Percentiles rank a stretch among this genome's conserved stretches.
Evolutionary conservation across 2,113 vertebrate genomes (phyloP).

Genomic region (Oriolus oriolus): DNA sequence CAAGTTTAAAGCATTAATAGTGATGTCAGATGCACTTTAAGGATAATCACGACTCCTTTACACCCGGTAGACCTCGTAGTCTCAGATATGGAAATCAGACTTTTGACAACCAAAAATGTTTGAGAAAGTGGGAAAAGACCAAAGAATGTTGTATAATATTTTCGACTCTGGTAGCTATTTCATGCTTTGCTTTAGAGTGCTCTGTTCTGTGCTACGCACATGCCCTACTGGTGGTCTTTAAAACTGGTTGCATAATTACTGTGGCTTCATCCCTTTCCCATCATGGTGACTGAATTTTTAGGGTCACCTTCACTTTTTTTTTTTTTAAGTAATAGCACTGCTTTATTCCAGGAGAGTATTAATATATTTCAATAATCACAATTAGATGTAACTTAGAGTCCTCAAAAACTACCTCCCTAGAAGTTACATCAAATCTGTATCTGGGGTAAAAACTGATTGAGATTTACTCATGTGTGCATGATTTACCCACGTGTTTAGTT

Average conservation of each 20-base stretch:
- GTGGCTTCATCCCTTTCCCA: neutral
- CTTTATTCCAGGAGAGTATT: neutral
- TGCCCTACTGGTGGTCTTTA: neutral
- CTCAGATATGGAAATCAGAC: conserved; percentile 57
- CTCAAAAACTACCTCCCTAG: neutral
- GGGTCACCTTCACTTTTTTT: neutral
- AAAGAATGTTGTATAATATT: neutral
- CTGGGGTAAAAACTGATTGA: neutral
- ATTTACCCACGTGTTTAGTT: neutral
- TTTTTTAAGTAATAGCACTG: neutral
- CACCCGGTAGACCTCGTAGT: conserved; percentile 1
- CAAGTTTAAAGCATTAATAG: conserved; percentile 45
- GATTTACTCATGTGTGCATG: neutral
- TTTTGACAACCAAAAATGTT: conserved; percentile 13
- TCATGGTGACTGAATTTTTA: neutral
- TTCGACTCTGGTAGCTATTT: neutral
- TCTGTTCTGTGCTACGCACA: neutral
- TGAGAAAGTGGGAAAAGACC: neutral
- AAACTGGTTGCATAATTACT: neutral
- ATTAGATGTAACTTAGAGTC: neutral
- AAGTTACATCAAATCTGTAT: neutral
- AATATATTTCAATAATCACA: neutral
- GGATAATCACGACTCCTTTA: conserved; percentile 41
- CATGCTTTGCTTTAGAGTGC: neutral
- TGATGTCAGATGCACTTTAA: conserved; percentile 44